Evolutionary conservation across 2,797 vertebrate species (phyloP).

Genomic region (Bradypodion pumilum): DNA sequence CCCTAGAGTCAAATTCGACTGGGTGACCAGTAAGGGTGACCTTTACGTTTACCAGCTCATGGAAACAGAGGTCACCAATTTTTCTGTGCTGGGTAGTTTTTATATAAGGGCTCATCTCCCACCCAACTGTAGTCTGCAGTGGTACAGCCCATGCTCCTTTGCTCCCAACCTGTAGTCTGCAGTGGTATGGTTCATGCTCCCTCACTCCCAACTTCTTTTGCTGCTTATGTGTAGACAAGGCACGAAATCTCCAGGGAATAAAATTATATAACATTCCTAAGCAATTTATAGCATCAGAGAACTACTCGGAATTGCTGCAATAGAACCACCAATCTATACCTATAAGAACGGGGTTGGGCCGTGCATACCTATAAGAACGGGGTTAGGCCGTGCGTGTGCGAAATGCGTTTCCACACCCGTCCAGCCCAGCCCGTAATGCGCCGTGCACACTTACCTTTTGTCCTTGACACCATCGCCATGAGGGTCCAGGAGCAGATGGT

Average conservation of each 20-base stretch:
- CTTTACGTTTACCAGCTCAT: no score
- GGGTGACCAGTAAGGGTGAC: no score
- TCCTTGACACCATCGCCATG: no score
- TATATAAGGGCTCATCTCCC: background rate
- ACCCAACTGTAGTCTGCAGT: background rate
- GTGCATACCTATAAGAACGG: no score
- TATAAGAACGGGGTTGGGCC: no score
- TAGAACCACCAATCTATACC: background rate
- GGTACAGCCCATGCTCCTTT: background rate
- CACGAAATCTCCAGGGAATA: constrained; percentile 15
- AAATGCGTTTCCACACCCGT: no score
- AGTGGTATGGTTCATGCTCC: background rate
- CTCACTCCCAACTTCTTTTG: background rate
- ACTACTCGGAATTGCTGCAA: background rate
- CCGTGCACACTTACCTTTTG: no score
- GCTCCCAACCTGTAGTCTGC: background rate
- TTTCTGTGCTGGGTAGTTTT: background rate
- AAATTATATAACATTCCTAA: constrained; percentile 20
- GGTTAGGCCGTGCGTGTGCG: no score
- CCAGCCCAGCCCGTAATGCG: no score
- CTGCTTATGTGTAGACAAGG: background rate
- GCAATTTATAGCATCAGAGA: background rate
- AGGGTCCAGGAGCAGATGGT: no score
- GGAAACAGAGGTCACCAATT: background rate
- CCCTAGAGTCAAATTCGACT: no score